phyloP scores from a whole-genome alignment of 1,140 invertebrate species.

The Dendrolimus kikuchii region DNA sequence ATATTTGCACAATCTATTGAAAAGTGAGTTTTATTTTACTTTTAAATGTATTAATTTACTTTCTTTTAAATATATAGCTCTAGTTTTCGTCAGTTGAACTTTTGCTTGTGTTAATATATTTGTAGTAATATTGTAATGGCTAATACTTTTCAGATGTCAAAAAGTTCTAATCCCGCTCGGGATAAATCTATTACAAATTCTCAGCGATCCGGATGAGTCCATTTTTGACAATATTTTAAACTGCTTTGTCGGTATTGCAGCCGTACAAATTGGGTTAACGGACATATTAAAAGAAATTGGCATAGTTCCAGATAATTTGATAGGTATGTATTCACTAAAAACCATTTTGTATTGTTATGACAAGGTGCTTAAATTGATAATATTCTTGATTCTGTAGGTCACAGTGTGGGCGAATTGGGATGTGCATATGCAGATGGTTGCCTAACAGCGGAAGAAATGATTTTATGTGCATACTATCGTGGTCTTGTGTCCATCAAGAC shows the following conservation, averaged over 20 bases:
- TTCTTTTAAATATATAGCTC: not conserved
- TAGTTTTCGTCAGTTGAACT: constrained; percentile 1
- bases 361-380: constrained; percentile 1
- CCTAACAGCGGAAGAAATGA: constrained; percentile 20
- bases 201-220: constrained; percentile 76
- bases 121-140: not conserved
- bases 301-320: constrained; percentile 69
- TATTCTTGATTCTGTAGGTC: constrained; percentile 10
- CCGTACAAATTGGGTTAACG: constrained; percentile 84
- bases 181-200: constrained; percentile 79
- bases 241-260: constrained; percentile 86
- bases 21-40: constrained; percentile 38
- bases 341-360: not conserved
- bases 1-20: constrained; percentile 79
- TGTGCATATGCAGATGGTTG: constrained; percentile 19
- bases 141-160: constrained; percentile 44
- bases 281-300: constrained; percentile 78
- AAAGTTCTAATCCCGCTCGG: constrained; percentile 76
- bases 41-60: not conserved
- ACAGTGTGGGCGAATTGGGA: constrained; percentile 20
- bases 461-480: constrained; percentile 14
- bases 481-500: constrained; percentile 11
- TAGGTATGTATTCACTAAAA: constrained; percentile 9
- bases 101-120: not conserved
- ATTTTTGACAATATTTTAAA: constrained; percentile 81